Percentiles rank a stretch among this genome's conserved stretches.
phyloP scores from a whole-genome alignment of 2,888 invertebrate genomes.

The Volucella inflata region DNA sequence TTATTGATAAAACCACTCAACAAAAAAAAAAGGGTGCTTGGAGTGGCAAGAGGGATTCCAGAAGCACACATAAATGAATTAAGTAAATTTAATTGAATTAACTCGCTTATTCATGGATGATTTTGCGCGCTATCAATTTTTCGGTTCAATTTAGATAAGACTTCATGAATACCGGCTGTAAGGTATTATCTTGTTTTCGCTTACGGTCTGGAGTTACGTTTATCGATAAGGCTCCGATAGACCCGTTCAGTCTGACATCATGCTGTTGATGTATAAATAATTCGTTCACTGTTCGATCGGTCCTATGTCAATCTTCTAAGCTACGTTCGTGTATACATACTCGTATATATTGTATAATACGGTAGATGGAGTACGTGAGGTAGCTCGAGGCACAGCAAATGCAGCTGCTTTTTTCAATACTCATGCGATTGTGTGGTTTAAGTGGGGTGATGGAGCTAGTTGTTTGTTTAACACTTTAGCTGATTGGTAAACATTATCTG shows the following conservation, averaged over 20 bases:
- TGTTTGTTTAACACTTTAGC: no score
- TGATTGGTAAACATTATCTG: no score
- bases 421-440: no score
- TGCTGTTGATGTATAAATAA: slow-evolving; percentile 17
- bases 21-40: slow-evolving; percentile 13
- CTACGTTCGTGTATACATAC: background rate
- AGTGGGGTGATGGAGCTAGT: no score
- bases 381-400: slow-evolving; percentile 8
- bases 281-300: slow-evolving; percentile 18
- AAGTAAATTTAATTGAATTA: slow-evolving; percentile 73
- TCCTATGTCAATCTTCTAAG: slow-evolving; percentile 58
- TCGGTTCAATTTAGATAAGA: slow-evolving; percentile 70
- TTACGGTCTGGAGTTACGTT: slow-evolving; percentile 30
- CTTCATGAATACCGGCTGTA: slow-evolving; percentile 32
- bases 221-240: slow-evolving; percentile 41
- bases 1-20: slow-evolving; percentile 72
- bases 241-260: slow-evolving; percentile 49
- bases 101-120: slow-evolving; percentile 65
- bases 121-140: slow-evolving; percentile 59
- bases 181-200: slow-evolving; percentile 39
- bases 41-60: background rate
- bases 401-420: slow-evolving; percentile 46
- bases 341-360: background rate
- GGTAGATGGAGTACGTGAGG: slow-evolving; percentile 29
- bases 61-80: slow-evolving; percentile 64